Conservation (phyloP, 1,140 invertebrate genomes). For the Lucilia cuprina region DNA sequence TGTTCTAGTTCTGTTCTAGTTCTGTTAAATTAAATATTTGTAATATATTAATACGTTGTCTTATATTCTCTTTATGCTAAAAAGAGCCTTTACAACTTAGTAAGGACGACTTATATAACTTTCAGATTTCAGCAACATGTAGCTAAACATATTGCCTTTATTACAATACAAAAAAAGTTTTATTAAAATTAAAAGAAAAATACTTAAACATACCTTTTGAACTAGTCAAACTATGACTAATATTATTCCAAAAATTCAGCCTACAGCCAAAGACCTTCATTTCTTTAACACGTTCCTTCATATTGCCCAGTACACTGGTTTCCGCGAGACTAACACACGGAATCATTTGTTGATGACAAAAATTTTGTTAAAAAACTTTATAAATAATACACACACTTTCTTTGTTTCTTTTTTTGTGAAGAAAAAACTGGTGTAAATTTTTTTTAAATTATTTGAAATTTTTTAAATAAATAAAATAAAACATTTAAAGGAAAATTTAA, state of each 20-base stretch:
- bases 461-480: background rate
- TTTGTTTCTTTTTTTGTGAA: background rate
- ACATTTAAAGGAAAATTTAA: background rate
- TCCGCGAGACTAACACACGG: constrained; percentile 62
- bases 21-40: no score
- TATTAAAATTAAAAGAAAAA: constrained; percentile 6
- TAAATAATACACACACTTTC: background rate
- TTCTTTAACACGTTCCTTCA: constrained; percentile 63
- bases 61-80: no score
- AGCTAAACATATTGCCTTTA: no score
- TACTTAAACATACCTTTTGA: constrained; percentile 58
- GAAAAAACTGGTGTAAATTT: background rate
- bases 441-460: background rate
- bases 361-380: background rate
- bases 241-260: constrained; percentile 62
- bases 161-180: background rate
- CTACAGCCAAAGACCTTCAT: constrained; percentile 63
- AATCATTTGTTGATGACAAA: constrained; percentile 50
- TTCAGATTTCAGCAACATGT: no score
- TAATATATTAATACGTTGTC: no score
- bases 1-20: no score
- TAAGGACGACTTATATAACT: no score
- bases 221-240: constrained; percentile 59
- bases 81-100: no score
- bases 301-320: constrained; percentile 63